phyloP scores from a whole-genome alignment of 2,797 vertebrate genomes.

The Danio albolineatus region DNA sequence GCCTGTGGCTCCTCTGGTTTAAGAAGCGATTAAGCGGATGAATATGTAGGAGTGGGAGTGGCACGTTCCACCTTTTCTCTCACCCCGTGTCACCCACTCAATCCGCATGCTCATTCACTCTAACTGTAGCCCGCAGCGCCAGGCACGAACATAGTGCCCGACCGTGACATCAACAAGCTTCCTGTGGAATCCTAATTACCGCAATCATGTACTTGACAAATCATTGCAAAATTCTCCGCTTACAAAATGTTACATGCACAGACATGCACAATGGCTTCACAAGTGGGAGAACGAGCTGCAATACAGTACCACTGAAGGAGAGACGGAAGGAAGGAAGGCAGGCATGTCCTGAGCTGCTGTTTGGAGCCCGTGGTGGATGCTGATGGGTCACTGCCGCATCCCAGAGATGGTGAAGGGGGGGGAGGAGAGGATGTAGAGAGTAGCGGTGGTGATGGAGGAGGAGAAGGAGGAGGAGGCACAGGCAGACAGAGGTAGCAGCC shows the following conservation, averaged over 20 bases:
- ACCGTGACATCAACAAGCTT: slow-evolving; percentile 31
- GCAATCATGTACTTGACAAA: slow-evolving; percentile 44
- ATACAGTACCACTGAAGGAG: slow-evolving; percentile 15
- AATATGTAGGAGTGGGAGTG: slow-evolving; percentile 50
- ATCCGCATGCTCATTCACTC: slow-evolving; percentile 12
- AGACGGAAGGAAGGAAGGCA: slow-evolving; percentile 11
- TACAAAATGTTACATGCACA: slow-evolving; percentile 38
- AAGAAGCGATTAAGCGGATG: slow-evolving; percentile 33
- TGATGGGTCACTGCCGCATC: slow-evolving; percentile 38
- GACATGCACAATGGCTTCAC: slow-evolving; percentile 35
- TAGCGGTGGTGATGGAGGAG: slow-evolving; percentile 19
- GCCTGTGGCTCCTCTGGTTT: slow-evolving; percentile 49
- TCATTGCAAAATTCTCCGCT: slow-evolving; percentile 19
- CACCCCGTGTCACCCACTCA: slow-evolving; percentile 45
- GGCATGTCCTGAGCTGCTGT: slow-evolving; percentile 30
- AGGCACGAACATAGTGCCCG: slow-evolving; percentile 4
- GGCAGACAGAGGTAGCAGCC: slow-evolving; percentile 38
- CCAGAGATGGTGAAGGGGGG: slow-evolving; percentile 31
- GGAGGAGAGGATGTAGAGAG: slow-evolving; percentile 16
- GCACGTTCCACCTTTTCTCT: slow-evolving; percentile 32
- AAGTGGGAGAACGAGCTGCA: slow-evolving; percentile 13
- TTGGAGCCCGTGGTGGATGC: slow-evolving; percentile 19
- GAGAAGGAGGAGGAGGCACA: slow-evolving; percentile 27
- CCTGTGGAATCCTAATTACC: slow-evolving; percentile 32
- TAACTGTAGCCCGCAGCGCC: background rate